Evolutionary conservation across 2,113 vertebrate species (phyloP).

Genomic region (Globicephala melas): DNA sequence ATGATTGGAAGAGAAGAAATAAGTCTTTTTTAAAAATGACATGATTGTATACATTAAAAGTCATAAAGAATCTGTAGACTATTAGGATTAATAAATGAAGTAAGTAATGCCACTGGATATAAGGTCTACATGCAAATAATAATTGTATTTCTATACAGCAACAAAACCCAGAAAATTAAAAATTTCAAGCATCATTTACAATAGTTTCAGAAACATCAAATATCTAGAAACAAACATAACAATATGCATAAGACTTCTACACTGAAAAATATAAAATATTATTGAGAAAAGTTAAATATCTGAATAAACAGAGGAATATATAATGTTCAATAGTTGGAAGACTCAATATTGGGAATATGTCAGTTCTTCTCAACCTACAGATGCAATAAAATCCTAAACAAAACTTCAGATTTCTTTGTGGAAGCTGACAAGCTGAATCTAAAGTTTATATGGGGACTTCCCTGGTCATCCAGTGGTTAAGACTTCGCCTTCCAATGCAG

Average conservation of each 20-base stretch:
- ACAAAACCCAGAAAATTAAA: background rate
- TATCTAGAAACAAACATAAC: background rate
- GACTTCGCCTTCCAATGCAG: background rate
- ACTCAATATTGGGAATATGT: background rate
- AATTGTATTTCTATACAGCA: background rate
- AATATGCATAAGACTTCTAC: background rate
- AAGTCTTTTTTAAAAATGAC: background rate
- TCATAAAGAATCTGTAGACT: background rate
- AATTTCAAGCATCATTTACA: background rate
- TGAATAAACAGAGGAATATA: background rate
- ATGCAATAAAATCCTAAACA: background rate
- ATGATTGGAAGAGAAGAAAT: background rate
- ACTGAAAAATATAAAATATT: background rate
- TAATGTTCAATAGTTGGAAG: background rate
- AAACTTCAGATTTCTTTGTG: slow-evolving; percentile 21
- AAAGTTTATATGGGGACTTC: background rate
- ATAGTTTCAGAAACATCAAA: background rate
- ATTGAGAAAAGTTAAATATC: background rate
- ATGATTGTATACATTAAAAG: background rate
- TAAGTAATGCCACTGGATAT: background rate
- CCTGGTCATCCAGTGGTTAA: background rate
- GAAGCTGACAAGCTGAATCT: background rate
- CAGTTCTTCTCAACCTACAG: background rate
- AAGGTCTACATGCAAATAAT: background rate
- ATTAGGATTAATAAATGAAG: background rate